Conservation (phyloP, 2,888 invertebrate species). For the Vanessa cardui region DNA sequence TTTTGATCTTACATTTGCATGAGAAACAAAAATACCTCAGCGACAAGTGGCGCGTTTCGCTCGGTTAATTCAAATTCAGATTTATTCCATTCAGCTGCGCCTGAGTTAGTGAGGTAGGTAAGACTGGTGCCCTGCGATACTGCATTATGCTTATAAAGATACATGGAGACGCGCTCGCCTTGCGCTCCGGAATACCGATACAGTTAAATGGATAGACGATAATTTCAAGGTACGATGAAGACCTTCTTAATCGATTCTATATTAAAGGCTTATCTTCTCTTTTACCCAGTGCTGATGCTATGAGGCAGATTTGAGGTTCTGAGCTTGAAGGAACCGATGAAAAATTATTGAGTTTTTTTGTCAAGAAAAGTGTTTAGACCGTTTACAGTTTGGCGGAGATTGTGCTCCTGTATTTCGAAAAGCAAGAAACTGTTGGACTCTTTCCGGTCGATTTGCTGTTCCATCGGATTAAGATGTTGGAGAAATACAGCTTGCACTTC, state of each 20-base stretch:
- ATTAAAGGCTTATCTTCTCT: background rate
- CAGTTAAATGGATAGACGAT: slow-evolving; percentile 7
- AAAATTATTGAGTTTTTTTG: no score
- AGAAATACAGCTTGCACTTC: no score
- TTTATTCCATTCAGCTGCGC: slow-evolving; percentile 40
- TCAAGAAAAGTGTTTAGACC: no score
- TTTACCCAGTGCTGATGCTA: no score
- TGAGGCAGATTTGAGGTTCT: no score
- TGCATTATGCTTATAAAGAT: slow-evolving; percentile 11
- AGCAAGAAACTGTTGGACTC: no score
- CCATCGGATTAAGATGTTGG: no score
- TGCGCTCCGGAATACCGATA: slow-evolving; percentile 2
- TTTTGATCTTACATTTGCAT: slow-evolving; percentile 44
- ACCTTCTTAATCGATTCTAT: background rate
- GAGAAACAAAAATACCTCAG: slow-evolving; percentile 47
- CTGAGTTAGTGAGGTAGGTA: slow-evolving; percentile 6
- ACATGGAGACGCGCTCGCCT: background rate
- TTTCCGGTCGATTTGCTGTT: no score
- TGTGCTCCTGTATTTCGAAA: no score
- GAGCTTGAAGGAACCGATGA: no score
- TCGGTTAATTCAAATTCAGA: slow-evolving; percentile 41
- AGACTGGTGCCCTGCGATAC: slow-evolving; percentile 5
- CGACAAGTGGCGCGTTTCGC: slow-evolving; percentile 33
- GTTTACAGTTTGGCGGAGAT: no score
- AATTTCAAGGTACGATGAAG: background rate